Base-by-base conservation (phyloP, 2,113 vertebrate genomes). In the Phylloscopus trochiloides region DNA sequence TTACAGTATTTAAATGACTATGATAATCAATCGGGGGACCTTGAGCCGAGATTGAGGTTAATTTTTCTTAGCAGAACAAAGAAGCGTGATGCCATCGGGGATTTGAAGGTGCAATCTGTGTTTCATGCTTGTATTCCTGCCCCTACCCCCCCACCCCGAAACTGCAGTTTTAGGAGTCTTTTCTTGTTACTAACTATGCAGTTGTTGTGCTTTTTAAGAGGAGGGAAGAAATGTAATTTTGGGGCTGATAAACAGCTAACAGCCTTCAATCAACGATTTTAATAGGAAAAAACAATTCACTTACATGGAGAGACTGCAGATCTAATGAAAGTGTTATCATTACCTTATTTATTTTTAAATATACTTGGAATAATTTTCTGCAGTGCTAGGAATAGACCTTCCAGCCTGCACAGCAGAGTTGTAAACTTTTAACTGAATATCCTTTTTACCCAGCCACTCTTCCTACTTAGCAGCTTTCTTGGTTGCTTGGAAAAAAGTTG, bases 1-100 rank as follows among this genome's bases (percentile, higher is more conserved):
- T 99, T 99, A 99, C 99, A 99, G 99, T 99, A 99, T 99, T 99
- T 99, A 99, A 99, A 99, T 99, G 98, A 99, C 99, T 99, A 99
- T 99, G 99, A 98, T 99, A 99, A 99, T 99, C 98, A 98, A 97
- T 98, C 98, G 97, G 97, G 98, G 98, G 98, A 98, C 97, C 97
- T 80, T 45, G 98, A 97, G 98, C 98, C 47, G 77, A 97, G 98
- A 98, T 97, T 97, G 98, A 98, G 98, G 98, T 98, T 98, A 98
- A 98, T 98, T 98, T 98, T 98, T 98, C 98, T 98, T 97, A 98
- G 98, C 98, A 98, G 98, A 98, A 98, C 98, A 98, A 98, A 98
- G 98, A 96, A 97, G 96, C 94, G 26, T 96, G 92, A 97, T 96
- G 88, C 96, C 98, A 95, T 71, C 4, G 9, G 98, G 98, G 97